These are phyloP conservation scores for Homarus americanus DNA, from an alignment of 1,140 invertebrate genomes.

Conservation along the genomic window DNA sequence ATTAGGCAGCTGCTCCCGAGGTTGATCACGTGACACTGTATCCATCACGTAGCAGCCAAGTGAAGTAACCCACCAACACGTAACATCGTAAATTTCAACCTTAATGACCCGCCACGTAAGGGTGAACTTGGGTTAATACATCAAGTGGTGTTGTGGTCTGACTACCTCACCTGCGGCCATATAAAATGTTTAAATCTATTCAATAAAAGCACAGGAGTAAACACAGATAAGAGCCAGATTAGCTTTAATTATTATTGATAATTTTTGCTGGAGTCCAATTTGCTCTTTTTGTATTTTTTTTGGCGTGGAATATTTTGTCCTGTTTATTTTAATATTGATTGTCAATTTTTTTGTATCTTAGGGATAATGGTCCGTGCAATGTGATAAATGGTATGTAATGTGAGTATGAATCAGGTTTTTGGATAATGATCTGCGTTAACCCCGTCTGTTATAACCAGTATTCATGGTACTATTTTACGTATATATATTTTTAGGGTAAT, in stretches of 20 bases:
- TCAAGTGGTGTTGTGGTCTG: background rate
- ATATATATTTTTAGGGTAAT: no score
- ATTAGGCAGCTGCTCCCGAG: conserved; percentile 19
- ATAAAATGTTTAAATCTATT: conserved; percentile 37
- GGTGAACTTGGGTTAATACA: background rate
- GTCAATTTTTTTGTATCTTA: no score
- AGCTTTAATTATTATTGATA: conserved; percentile 37
- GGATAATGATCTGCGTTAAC: no score
- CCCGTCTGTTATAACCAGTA: no score
- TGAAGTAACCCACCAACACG: background rate
- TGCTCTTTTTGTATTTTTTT: no score
- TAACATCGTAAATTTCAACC: background rate
- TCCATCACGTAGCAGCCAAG: background rate
- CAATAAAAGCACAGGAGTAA: conserved; percentile 46
- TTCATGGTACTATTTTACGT: no score
- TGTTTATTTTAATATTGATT: no score
- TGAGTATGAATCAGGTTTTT: no score
- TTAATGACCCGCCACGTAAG: background rate
- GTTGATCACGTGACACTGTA: conserved; percentile 37
- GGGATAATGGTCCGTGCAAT: no score
- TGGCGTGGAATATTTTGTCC: no score
- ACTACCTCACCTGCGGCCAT: background rate
- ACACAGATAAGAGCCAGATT: conserved; percentile 41
- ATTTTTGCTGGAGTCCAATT: background rate
- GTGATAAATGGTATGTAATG: no score